phyloP scores from a whole-genome alignment of 2,113 vertebrate genomes.

The Merops nubicus region DNA sequence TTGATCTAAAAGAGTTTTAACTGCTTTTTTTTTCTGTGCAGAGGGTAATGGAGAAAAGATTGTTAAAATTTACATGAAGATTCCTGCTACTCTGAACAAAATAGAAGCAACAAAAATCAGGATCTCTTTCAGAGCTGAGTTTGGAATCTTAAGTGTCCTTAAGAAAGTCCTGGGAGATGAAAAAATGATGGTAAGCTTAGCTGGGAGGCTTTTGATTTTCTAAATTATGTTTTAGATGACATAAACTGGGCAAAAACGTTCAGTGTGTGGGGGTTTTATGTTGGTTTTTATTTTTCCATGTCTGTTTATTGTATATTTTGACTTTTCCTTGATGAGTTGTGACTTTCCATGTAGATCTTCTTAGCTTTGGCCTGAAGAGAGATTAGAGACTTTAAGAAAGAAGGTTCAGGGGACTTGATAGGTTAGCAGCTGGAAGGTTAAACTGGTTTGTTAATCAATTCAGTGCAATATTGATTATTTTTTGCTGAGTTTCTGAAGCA shows the following conservation, averaged over 20 bases:
- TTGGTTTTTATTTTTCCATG: fast-evolving
- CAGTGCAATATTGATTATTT: neutral
- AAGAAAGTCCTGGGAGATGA: constrained; percentile 74
- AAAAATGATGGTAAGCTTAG: constrained; percentile 49
- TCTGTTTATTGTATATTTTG: neutral
- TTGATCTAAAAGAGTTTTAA: neutral
- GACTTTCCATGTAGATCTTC: neutral
- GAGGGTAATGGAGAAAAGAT: constrained; percentile 59
- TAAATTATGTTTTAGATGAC: neutral
- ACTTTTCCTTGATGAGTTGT: neutral
- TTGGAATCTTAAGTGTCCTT: constrained; percentile 66
- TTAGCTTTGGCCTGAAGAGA: neutral
- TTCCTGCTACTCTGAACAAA: constrained; percentile 64
- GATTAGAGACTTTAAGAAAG: neutral
- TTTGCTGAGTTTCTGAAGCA: neutral
- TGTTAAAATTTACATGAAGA: constrained; percentile 72
- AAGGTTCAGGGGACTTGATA: neutral
- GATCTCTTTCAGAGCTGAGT: constrained; percentile 78
- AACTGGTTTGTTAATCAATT: neutral
- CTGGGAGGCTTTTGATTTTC: neutral
- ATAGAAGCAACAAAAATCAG: constrained; percentile 74
- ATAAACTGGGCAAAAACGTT: neutral
- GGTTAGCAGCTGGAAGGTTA: neutral
- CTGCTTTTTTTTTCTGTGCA: neutral
- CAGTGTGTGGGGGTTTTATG: neutral